phyloP scores from a whole-genome alignment of 2,797 vertebrate genomes.

The Sebastes nivosus region DNA sequence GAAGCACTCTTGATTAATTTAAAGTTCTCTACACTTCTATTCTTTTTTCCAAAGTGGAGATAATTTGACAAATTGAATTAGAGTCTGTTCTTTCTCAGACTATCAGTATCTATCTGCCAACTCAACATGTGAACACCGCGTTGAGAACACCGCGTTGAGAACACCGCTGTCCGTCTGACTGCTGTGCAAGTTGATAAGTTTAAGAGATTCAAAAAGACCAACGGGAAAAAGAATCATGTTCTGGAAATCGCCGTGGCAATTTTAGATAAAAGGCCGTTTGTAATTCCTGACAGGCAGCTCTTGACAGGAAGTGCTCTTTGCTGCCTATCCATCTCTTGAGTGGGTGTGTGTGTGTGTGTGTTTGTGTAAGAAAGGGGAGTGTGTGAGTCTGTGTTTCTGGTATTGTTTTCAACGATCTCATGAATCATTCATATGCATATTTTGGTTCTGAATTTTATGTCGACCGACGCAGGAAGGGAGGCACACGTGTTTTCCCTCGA shows the following conservation, averaged over 20 bases:
- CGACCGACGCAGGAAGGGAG: background rate
- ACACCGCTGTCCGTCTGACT: background rate
- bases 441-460: constrained; percentile 34
- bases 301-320: constrained; percentile 33
- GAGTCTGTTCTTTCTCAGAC: constrained; percentile 2
- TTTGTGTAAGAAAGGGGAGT: background rate
- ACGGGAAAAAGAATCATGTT: constrained; percentile 18
- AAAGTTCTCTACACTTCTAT: background rate
- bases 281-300: constrained; percentile 41
- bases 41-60: background rate
- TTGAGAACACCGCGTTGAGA: background rate
- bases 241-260: constrained; percentile 24
- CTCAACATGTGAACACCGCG: background rate
- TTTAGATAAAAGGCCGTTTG: constrained; percentile 44
- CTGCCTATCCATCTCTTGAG: background rate
- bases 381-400: constrained; percentile 32
- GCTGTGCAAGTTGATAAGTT: background rate
- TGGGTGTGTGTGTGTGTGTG: background rate
- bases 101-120: background rate
- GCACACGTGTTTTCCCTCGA: constrained; percentile 21
- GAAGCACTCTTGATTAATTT: background rate
- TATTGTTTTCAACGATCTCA: constrained; percentile 44
- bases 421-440: constrained; percentile 62
- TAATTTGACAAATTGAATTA: constrained; percentile 24
- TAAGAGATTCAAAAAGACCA: constrained; percentile 29